These are phyloP conservation scores for Maconellicoccus hirsutus DNA, from an alignment of 1,140 invertebrate species.

Conservation along the genomic window DNA sequence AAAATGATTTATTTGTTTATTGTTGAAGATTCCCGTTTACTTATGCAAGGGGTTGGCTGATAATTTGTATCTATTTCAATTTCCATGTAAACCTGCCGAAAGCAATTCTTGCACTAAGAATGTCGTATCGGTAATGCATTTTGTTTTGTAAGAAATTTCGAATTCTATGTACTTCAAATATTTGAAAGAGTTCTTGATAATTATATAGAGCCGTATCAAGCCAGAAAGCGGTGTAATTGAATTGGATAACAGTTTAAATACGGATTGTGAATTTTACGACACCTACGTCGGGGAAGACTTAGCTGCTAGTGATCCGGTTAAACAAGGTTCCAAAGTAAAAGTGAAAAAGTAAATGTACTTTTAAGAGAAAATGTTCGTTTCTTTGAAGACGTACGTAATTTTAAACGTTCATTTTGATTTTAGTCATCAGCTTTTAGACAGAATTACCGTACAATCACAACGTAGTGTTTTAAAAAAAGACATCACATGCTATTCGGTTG, in stretches of 20 bases:
- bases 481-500: neutral
- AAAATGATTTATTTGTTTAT: neutral
- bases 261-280: constrained; percentile 2
- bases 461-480: constrained; percentile 6
- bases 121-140: neutral
- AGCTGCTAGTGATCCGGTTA: neutral
- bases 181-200: neutral
- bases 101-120: neutral
- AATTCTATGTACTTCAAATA: neutral
- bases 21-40: neutral
- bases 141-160: neutral
- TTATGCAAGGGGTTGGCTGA: neutral
- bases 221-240: constrained; percentile 9
- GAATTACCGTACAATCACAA: neutral
- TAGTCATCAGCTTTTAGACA: neutral
- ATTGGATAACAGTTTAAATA: neutral
- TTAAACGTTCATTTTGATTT: neutral
- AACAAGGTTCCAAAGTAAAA: neutral
- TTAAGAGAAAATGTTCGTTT: too few relatives aligned
- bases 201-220: neutral
- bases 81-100: neutral
- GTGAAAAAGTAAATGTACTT: neutral
- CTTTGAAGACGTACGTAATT: too few relatives aligned
- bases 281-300: neutral
- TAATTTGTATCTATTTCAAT: constrained; percentile 1